Evolutionary conservation across 1,140 invertebrate genomes (phyloP).

Genomic region (Leptopilina clavipes): DNA sequence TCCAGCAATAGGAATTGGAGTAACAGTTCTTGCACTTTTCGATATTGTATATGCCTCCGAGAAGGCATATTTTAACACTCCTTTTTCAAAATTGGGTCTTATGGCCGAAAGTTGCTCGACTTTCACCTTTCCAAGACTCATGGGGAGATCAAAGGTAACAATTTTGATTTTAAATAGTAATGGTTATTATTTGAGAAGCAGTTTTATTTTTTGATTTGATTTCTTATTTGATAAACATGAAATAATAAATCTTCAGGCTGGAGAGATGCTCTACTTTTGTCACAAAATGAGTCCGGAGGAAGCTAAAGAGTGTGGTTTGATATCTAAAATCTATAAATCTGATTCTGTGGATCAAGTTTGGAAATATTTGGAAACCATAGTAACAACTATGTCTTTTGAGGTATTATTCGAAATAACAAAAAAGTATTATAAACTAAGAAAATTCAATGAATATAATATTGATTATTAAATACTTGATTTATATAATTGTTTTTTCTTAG

Average conservation of each 20-base stretch:
- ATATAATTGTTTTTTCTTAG: slow-evolving; percentile 54
- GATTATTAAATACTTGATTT: no score
- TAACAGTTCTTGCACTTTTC: slow-evolving; percentile 88
- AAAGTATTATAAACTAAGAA: no score
- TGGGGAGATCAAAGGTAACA: slow-evolving; percentile 84
- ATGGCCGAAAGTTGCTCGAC: slow-evolving; percentile 90
- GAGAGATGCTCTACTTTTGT: slow-evolving; percentile 87
- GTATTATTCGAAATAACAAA: slow-evolving; percentile 47
- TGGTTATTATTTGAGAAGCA: background rate
- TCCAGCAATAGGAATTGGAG: slow-evolving; percentile 92
- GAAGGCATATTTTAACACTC: slow-evolving; percentile 87
- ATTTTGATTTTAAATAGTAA: no score
- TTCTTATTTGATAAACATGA: no score
- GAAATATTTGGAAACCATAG: slow-evolving; percentile 53
- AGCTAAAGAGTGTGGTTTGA: slow-evolving; percentile 82
- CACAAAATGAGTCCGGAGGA: slow-evolving; percentile 85
- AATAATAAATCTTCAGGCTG: slow-evolving; percentile 77
- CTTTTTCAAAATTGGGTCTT: slow-evolving; percentile 87
- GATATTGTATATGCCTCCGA: slow-evolving; percentile 93
- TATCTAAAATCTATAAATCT: slow-evolving; percentile 80
- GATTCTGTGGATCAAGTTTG: slow-evolving; percentile 57
- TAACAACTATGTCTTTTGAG: slow-evolving; percentile 55
- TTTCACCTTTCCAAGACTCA: slow-evolving; percentile 86
- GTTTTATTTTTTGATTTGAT: slow-evolving; percentile 6
- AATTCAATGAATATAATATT: no score